Evolutionary conservation across 2,113 vertebrate species (phyloP).

Genomic region (Oncorhynchus kisutch): DNA sequence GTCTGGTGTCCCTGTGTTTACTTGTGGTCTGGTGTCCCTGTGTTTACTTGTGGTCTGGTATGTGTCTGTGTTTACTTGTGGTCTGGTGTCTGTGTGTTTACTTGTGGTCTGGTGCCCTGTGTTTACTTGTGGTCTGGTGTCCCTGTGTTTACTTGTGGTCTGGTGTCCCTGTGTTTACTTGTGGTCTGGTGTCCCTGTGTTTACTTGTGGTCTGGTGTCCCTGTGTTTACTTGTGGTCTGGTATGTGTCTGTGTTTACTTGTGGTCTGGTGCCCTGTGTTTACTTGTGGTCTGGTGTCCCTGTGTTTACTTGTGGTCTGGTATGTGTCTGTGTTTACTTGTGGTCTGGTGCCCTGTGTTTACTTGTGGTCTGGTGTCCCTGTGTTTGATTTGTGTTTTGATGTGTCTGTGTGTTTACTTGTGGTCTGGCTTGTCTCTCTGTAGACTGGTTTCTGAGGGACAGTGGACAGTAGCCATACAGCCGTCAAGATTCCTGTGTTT

Average conservation of each 20-base stretch:
- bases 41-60: slow-evolving; percentile 22
- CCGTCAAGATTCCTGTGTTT: background rate
- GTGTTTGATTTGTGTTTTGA: slow-evolving; percentile 15
- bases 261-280: no score
- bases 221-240: slow-evolving; percentile 18
- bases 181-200: slow-evolving; percentile 29
- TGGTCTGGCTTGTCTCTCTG: slow-evolving; percentile 37
- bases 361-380: background rate
- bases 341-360: no score
- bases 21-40: background rate
- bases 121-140: background rate
- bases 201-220: slow-evolving; percentile 27
- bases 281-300: no score
- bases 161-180: slow-evolving; percentile 26
- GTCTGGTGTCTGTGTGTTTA: slow-evolving; percentile 29
- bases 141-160: slow-evolving; percentile 12
- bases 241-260: slow-evolving; percentile 20
- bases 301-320: no score
- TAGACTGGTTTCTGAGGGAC: background rate
- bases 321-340: background rate
- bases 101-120: slow-evolving; percentile 27
- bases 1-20: no score
- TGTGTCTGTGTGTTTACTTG: background rate
- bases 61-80: slow-evolving; percentile 21
- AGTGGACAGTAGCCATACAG: background rate